A percentile compares a stretch with the other conserved stretches of the same genome.
These are phyloP conservation scores for Morpho deidamia DNA, from an alignment of 2,888 invertebrate genomes.

Conservation along the genomic window DNA sequence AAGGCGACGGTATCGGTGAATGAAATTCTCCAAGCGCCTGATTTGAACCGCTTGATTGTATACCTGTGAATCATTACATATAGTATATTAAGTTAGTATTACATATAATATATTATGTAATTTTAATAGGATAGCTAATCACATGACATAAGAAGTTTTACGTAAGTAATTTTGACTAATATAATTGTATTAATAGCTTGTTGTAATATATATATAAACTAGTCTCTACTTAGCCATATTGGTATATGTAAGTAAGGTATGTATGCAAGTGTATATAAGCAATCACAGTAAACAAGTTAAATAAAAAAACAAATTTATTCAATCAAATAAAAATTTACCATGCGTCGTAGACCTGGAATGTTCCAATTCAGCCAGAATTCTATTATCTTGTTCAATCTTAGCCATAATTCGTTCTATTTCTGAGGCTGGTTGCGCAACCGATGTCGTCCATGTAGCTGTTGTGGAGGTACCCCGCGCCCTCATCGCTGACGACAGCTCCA, in stretches of 20 bases:
- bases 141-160: too few relatives aligned
- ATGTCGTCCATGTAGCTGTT: constrained; percentile 52
- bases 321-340: constrained; percentile 48
- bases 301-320: background rate
- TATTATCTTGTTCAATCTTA: constrained; percentile 94
- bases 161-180: too few relatives aligned
- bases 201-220: too few relatives aligned
- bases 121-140: too few relatives aligned
- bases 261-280: background rate
- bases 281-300: background rate
- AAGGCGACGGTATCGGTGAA: constrained; percentile 79
- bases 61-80: constrained; percentile 59
- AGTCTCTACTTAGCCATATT: too few relatives aligned
- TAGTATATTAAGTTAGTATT: too few relatives aligned
- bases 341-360: constrained; percentile 86
- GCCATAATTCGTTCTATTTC: constrained; percentile 97
- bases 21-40: constrained; percentile 83
- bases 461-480: constrained; percentile 62
- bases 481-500: constrained; percentile 89
- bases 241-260: too few relatives aligned
- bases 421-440: constrained; percentile 76
- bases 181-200: too few relatives aligned
- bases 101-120: constrained; percentile 6
- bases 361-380: constrained; percentile 93
- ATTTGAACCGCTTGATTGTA: constrained; percentile 83